phyloP scores from a whole-genome alignment of 30 jellyfish, hydroid and myxozoan species.

The Nemopilema nomurai region DNA sequence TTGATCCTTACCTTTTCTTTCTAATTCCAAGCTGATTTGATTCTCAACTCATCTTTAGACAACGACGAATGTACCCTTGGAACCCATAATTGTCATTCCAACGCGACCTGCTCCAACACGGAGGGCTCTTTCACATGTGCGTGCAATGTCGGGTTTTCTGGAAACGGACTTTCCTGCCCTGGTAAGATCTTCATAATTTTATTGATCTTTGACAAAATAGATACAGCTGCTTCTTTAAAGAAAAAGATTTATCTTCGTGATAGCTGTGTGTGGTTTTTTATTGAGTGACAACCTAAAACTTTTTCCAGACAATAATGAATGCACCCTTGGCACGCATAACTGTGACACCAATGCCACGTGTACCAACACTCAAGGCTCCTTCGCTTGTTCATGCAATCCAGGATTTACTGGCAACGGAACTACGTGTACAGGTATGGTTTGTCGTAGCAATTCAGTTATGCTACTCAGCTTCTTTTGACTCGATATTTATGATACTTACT shows the following conservation, averaged over 20 bases:
- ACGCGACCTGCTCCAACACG: no score
- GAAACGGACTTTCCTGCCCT: no score
- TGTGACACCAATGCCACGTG: constrained; percentile 84
- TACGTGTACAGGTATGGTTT: constrained; percentile 26
- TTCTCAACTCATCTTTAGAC: background rate
- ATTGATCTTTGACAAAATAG: background rate
- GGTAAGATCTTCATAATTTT: background rate
- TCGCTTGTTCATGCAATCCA: constrained; percentile 65
- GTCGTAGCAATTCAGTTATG: no score
- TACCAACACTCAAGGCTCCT: constrained; percentile 78
- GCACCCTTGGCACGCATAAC: constrained; percentile 22
- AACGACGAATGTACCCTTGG: constrained; percentile 22
- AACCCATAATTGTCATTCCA: no score
- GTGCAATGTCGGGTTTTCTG: no score
- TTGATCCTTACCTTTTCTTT: no score
- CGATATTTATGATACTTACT: no score
- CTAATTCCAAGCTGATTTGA: no score
- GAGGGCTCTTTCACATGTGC: no score
- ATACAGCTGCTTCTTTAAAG: background rate
- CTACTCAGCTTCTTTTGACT: no score
- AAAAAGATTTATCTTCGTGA: background rate
- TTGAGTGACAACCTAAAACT: background rate
- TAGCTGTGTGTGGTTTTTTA: background rate
- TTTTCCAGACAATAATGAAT: constrained; percentile 72
- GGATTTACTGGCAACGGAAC: constrained; percentile 90